Conservation (phyloP, 2,888 invertebrate genomes). For the Ophion slaviceki region DNA sequence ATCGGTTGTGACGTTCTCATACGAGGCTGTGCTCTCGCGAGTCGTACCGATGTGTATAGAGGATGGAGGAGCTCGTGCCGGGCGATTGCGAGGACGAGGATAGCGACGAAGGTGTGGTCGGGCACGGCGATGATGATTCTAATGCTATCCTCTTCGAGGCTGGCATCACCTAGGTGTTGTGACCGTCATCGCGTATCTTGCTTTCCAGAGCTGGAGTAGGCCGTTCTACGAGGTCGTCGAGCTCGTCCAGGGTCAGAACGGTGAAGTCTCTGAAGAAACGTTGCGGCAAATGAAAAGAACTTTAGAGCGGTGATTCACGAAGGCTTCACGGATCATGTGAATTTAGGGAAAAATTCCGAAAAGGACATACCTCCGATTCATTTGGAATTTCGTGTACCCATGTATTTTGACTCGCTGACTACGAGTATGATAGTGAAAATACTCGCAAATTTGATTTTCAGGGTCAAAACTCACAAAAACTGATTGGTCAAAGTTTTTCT, state of each 20-base stretch:
- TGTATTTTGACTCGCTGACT: too few relatives aligned
- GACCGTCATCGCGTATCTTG: conserved; percentile 82
- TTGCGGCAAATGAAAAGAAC: neutral
- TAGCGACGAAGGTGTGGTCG: conserved; percentile 79
- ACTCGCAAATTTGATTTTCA: too few relatives aligned
- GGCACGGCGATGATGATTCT: conserved; percentile 78
- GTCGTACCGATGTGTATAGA: conserved; percentile 81
- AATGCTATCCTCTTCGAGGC: conserved; percentile 78
- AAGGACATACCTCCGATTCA: too few relatives aligned
- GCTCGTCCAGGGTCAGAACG: conserved; percentile 86
- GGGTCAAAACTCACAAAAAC: too few relatives aligned
- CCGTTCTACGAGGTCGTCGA: conserved; percentile 86
- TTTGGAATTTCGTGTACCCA: too few relatives aligned
- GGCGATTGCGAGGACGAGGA: conserved; percentile 80
- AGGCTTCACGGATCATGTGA: too few relatives aligned
- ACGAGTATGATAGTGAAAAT: too few relatives aligned
- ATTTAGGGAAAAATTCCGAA: too few relatives aligned
- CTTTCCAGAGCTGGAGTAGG: conserved; percentile 83
- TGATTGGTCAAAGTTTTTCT: too few relatives aligned
- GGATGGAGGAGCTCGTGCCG: conserved; percentile 80
- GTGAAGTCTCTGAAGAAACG: conserved; percentile 76
- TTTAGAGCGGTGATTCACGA: too few relatives aligned
- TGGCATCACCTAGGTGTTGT: conserved; percentile 80
- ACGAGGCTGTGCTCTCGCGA: conserved; percentile 81
- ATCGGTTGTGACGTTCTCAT: conserved; percentile 66